Conservation (phyloP, 2,797 vertebrate species). For the Microctenopoma lineatum region DNA sequence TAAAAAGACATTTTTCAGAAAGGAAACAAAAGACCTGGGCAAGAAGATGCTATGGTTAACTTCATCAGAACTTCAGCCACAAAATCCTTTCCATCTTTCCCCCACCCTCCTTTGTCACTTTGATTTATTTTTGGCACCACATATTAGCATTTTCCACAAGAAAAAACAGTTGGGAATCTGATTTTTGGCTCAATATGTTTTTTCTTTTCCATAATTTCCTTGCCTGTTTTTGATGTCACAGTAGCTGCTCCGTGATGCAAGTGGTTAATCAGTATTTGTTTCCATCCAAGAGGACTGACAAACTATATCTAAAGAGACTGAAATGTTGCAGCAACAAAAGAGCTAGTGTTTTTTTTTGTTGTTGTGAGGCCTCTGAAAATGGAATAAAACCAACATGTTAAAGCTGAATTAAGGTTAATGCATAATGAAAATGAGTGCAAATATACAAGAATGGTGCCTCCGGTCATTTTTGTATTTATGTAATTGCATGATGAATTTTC, state of each 20-base stretch:
- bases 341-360: constrained; percentile 11
- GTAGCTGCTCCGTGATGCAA: constrained; percentile 72
- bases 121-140: constrained; percentile 80
- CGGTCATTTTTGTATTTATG: background rate
- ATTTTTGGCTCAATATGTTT: constrained; percentile 70
- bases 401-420: background rate
- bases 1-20: constrained; percentile 77
- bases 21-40: constrained; percentile 81
- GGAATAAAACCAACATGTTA: constrained; percentile 11
- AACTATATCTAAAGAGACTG: constrained; percentile 32
- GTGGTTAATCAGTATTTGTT: constrained; percentile 58
- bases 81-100: constrained; percentile 70
- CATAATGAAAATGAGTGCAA: constrained; percentile 1
- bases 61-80: constrained; percentile 80
- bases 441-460: background rate
- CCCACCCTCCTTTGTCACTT: constrained; percentile 75
- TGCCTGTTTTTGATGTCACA: constrained; percentile 73
- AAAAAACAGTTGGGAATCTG: constrained; percentile 77
- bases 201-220: constrained; percentile 79
- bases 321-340: constrained; percentile 9
- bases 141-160: constrained; percentile 79
- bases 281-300: constrained; percentile 47
- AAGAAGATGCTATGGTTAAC: constrained; percentile 74
- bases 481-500: constrained; percentile 2
- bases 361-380: constrained; percentile 7